Conservation (phyloP, 1,140 invertebrate species). For the Lysiphlebus fabarum region DNA sequence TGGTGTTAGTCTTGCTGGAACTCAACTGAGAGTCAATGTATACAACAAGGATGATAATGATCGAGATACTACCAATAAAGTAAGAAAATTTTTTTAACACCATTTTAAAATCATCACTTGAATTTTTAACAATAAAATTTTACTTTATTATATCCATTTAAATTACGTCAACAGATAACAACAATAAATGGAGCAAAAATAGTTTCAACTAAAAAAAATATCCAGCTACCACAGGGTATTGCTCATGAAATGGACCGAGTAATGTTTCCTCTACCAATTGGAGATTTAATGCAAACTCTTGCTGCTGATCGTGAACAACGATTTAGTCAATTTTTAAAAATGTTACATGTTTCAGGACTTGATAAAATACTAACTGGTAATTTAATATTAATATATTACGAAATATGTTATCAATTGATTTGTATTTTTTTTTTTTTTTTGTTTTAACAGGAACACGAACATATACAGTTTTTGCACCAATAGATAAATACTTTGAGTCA, state of each 20-base stretch:
- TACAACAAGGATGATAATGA: slow-evolving; percentile 81
- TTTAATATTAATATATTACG: slow-evolving; percentile 14
- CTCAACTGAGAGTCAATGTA: slow-evolving; percentile 78
- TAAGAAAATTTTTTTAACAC: too few species aligned
- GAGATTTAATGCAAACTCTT: slow-evolving; percentile 76
- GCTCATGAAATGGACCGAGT: slow-evolving; percentile 83
- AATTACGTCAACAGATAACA: slow-evolving; percentile 68
- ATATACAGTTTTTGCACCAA: slow-evolving; percentile 82
- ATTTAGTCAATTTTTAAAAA: slow-evolving; percentile 75
- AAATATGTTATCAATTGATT: background rate
- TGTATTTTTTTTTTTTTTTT: background rate
- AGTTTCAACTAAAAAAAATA: slow-evolving; percentile 74
- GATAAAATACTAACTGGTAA: slow-evolving; percentile 70
- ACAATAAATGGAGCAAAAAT: slow-evolving; percentile 82
- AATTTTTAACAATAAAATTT: too few species aligned
- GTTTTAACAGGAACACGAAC: slow-evolving; percentile 68
- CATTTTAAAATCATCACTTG: background rate
- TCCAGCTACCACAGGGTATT: slow-evolving; percentile 77
- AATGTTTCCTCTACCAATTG: slow-evolving; percentile 82
- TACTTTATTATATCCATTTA: too few species aligned
- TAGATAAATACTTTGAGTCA: slow-evolving; percentile 71
- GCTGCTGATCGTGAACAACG: slow-evolving; percentile 75
- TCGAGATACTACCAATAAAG: slow-evolving; percentile 75
- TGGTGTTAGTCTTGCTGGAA: slow-evolving; percentile 79
- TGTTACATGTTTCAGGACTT: slow-evolving; percentile 70